Evolutionary conservation across 2,888 invertebrate species (phyloP).

Genomic region (Cantharis rufa): DNA sequence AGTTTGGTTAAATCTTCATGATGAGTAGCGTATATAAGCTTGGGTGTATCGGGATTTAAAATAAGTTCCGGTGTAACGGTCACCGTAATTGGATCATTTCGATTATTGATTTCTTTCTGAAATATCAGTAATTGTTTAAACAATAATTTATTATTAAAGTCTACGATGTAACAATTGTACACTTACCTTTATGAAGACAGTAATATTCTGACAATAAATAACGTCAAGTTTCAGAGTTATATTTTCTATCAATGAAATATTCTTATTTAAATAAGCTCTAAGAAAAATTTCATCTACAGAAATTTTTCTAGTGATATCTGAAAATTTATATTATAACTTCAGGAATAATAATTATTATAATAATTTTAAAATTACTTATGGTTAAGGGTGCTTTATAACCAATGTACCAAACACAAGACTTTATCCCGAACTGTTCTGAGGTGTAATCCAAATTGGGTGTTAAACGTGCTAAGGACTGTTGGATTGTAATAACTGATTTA

Average conservation of each 20-base stretch:
- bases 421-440: constrained; percentile 9
- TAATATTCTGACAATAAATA: constrained; percentile 27
- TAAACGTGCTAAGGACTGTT: constrained; percentile 18
- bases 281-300: constrained; percentile 31
- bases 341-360: neutral
- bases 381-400: constrained; percentile 5
- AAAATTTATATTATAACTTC: neutral
- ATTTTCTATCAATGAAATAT: neutral
- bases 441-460: constrained; percentile 17
- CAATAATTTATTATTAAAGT: neutral
- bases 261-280: constrained; percentile 22
- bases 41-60: constrained; percentile 1
- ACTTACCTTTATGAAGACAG: constrained; percentile 22
- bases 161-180: neutral
- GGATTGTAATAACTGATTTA: constrained; percentile 47
- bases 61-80: constrained; percentile 30
- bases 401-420: constrained; percentile 12
- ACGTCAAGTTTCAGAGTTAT: constrained; percentile 8
- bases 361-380: constrained; percentile 11
- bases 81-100: constrained; percentile 35
- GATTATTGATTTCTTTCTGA: constrained; percentile 11
- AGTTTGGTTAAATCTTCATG: constrained; percentile 14
- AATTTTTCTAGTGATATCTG: constrained; percentile 15
- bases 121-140: neutral
- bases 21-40: constrained; percentile 26